Evolutionary conservation across 2,113 vertebrate genomes (phyloP).

Genomic region (Vidua chalybeata): DNA sequence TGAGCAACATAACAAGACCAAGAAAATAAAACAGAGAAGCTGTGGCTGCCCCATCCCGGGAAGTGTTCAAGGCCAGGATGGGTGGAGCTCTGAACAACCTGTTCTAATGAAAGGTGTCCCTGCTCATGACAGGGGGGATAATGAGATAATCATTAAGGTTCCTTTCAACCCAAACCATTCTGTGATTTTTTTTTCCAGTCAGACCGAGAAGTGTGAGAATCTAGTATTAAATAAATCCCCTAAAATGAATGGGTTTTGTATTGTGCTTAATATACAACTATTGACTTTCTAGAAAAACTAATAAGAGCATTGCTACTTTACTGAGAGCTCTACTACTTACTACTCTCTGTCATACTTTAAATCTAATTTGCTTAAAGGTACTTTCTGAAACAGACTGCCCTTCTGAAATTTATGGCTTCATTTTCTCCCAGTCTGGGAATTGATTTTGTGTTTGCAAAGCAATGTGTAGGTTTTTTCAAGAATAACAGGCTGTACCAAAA

Average conservation of each 20-base stretch:
- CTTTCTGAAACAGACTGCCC: neutral
- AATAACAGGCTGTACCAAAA: neutral
- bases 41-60: neutral
- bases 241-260: neutral
- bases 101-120: neutral
- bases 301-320: neutral
- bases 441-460: neutral
- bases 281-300: slow-evolving; percentile 2
- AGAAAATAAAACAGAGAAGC: neutral
- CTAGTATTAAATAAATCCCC: slow-evolving; percentile 42
- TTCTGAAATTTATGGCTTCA: neutral
- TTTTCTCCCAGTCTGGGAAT: neutral
- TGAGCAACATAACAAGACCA: neutral
- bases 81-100: neutral
- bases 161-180: neutral
- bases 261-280: neutral
- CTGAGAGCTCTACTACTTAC: neutral
- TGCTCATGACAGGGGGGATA: neutral
- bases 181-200: neutral
- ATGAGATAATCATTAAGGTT: neutral
- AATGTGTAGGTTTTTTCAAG: neutral
- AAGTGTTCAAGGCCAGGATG: neutral
- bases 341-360: neutral
- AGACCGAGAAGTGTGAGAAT: slow-evolving; percentile 33
- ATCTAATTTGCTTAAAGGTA: neutral